Evolutionary conservation across 1,140 invertebrate species (phyloP).

Genomic region (Galleria mellonella): DNA sequence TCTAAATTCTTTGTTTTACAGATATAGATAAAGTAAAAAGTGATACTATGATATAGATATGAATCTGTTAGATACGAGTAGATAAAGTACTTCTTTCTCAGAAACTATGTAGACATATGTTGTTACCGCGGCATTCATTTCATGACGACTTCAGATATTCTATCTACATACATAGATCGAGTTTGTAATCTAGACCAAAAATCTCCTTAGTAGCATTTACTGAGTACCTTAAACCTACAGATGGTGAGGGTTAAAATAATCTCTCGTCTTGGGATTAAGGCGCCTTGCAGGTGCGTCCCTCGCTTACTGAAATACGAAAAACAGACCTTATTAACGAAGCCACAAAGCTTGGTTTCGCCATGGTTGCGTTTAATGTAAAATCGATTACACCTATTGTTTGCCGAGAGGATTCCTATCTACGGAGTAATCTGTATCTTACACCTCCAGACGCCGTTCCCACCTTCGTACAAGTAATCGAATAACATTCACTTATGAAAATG

Average conservation of each 20-base stretch:
- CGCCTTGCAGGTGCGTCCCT: conserved; percentile 39
- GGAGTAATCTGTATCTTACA: conserved; percentile 40
- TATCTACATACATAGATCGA: neutral
- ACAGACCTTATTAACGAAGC: conserved; percentile 12
- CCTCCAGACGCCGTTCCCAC: neutral
- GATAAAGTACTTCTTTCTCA: too few relatives aligned
- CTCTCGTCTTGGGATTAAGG: conserved; percentile 37
- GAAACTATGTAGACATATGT: too few relatives aligned
- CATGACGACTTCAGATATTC: neutral
- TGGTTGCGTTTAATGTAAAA: conserved; percentile 18
- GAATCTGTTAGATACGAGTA: too few relatives aligned
- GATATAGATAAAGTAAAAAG: too few relatives aligned
- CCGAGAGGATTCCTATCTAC: conserved; percentile 51
- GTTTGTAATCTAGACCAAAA: conserved; percentile 20
- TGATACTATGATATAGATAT: too few relatives aligned
- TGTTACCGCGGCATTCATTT: too few relatives aligned
- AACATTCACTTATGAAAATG: too few relatives aligned
- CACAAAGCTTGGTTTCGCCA: conserved; percentile 15
- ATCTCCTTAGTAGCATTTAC: conserved; percentile 24
- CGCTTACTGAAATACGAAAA: conserved; percentile 20
- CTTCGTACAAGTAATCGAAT: neutral
- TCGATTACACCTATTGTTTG: conserved; percentile 49
- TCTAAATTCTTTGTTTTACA: too few relatives aligned
- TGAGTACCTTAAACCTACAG: conserved; percentile 22
- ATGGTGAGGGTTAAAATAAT: conserved; percentile 49